phyloP scores from a whole-genome alignment of 2,888 invertebrate genomes.

The Oeneis ivallda region DNA sequence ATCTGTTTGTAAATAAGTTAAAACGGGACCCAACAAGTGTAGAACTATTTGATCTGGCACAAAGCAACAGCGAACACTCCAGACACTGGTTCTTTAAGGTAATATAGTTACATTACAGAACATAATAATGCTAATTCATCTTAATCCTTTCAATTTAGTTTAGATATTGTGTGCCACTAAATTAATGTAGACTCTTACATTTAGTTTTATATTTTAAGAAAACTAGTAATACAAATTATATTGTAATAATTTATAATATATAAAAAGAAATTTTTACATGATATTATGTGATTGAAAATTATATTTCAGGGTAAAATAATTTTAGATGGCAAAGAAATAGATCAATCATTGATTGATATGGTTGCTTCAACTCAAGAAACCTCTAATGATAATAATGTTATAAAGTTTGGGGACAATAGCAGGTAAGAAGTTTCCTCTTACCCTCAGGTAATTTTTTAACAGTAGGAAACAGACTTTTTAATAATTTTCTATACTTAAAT shows the following conservation, averaged over 20 bases:
- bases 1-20: conserved; percentile 90
- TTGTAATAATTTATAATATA: not conserved
- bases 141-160: not conserved
- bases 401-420: conserved; percentile 98
- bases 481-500: too few species aligned
- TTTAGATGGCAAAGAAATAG: conserved; percentile 88
- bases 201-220: too few species aligned
- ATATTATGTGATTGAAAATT: not conserved
- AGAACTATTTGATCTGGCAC: conserved; percentile 98
- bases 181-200: too few species aligned
- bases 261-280: not conserved
- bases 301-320: conserved; percentile 87
- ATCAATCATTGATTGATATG: conserved; percentile 94
- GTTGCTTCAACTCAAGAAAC: conserved; percentile 93
- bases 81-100: conserved; percentile 99
- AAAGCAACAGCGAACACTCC: conserved; percentile 99
- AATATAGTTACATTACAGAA: conserved; percentile 33
- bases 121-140: too few species aligned
- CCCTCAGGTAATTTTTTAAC: too few species aligned
- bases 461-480: too few species aligned
- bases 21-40: conserved; percentile 97
- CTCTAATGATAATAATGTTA: conserved; percentile 96
- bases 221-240: not conserved
- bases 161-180: too few species aligned
- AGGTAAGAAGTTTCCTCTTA: too few species aligned